Conservation (phyloP, 2,888 invertebrate genomes). For the Unio delphinus region DNA sequence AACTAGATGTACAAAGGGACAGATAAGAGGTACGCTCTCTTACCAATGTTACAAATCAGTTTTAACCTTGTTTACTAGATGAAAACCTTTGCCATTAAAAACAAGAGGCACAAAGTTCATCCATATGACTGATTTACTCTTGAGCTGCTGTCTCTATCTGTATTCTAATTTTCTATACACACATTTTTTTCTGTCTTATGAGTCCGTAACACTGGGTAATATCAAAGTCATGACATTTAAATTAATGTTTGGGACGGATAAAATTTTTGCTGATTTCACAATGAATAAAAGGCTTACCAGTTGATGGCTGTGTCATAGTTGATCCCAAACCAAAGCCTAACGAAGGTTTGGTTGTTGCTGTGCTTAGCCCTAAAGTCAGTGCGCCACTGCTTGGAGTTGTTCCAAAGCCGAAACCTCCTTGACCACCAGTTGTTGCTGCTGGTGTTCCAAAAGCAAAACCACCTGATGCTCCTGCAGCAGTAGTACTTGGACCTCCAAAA, state of each 20-base stretch:
- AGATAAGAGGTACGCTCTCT: too few species aligned
- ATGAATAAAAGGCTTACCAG: constrained; percentile 4
- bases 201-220: too few species aligned
- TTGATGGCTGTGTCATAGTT: constrained; percentile 7
- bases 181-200: too few species aligned
- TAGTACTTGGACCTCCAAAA: not conserved
- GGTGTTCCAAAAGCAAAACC: constrained; percentile 10
- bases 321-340: constrained; percentile 17
- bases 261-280: not conserved
- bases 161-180: too few species aligned
- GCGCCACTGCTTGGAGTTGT: constrained; percentile 14
- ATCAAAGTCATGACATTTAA: too few species aligned
- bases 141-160: too few species aligned
- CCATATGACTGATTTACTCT: too few species aligned
- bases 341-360: constrained; percentile 24
- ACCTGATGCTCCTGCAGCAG: not conserved
- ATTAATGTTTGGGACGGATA: not conserved
- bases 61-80: too few species aligned
- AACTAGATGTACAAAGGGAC: too few species aligned
- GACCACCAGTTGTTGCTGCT: constrained; percentile 4
- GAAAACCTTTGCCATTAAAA: too few species aligned
- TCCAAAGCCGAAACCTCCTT: constrained; percentile 36
- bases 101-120: too few species aligned
- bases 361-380: constrained; percentile 4
- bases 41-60: too few species aligned